phyloP scores from a whole-genome alignment of 2,113 vertebrate genomes.

The Ictalurus punctatus region DNA sequence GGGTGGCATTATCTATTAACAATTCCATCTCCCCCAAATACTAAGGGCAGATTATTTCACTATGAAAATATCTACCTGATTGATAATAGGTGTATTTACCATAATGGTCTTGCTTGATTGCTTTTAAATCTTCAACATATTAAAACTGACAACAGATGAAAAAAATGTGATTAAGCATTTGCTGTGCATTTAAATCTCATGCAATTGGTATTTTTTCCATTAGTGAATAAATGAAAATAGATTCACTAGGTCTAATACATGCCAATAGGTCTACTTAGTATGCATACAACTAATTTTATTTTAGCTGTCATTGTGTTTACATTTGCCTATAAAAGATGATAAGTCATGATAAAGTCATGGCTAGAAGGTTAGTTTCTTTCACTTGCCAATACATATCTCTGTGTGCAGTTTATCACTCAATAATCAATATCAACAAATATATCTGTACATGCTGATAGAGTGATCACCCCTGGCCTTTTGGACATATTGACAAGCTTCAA shows the following conservation, averaged over 20 bases:
- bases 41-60: slow-evolving; percentile 25
- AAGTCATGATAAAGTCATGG: not conserved
- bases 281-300: not conserved
- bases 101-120: slow-evolving; percentile 13
- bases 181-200: not conserved
- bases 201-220: not conserved
- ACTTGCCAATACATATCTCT: not conserved
- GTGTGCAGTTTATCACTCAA: not conserved
- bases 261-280: not conserved
- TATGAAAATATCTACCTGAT: slow-evolving; percentile 14
- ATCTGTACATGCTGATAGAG: not conserved
- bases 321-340: not conserved
- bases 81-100: slow-evolving; percentile 14
- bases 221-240: not conserved
- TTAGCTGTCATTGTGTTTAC: not conserved
- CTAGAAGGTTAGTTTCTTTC: not conserved
- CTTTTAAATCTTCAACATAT: not conserved
- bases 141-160: not conserved
- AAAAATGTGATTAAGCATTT: not conserved
- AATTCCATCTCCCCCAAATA: slow-evolving; percentile 15
- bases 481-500: not conserved
- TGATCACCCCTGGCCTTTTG: not conserved
- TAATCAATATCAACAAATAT: not conserved
- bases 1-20: slow-evolving; percentile 42
- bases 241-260: not conserved